Base-by-base conservation (phyloP, 2,888 invertebrate genomes). In the Drosophila rubida region DNA sequence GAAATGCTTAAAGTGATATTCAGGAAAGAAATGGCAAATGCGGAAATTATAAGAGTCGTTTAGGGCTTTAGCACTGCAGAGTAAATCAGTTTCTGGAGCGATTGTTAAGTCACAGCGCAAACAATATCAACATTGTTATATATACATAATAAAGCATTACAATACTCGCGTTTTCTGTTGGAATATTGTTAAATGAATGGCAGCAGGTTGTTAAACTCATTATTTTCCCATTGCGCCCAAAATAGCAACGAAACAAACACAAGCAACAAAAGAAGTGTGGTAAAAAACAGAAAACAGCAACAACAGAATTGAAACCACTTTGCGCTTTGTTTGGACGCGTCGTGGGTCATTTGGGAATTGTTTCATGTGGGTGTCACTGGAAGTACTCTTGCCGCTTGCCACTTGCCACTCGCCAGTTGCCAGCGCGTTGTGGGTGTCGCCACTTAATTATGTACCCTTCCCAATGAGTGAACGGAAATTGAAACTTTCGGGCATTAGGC, bases 401-500 rank as follows among this genome's bases (percentile, higher is more conserved):
- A 13, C 2, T 14, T 6, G 13, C 35, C 35, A 37, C 19, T 19
- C 19, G 19, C 35, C 11, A 13, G 0, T 14, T 6, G 13, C 35
- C 35, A 14, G 3, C 35, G 14, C 6, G 4, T 14, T 37, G 35
- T 14, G 45, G 51, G 51, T 41, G 51, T 39, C 14, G 25, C 37
- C 25, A 63, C 54, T 61, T 75, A 58, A 77, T 72, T 77, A 75
- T 57, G 46, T 35, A 13, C 48, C 9, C 14, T 11, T 5, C 55
- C 48, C 77, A 80, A 80, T 80, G 75, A 84, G 75, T 69, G 69
- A 83, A 62, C 75, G 80, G 75, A 81, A 83, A 80, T 78, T 63
- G 49, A 80, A 72, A 70, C 81, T 72, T 72, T 72, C 69, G 58
- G 55, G 48, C 63, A 22, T 48, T 55, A 30, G 42, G 30, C 19